A percentile compares a stretch with the other conserved stretches of the same genome.
These are phyloP conservation scores for Poicephalus gulielmi DNA, from an alignment of 2,113 vertebrate genomes.

Conservation along the genomic window DNA sequence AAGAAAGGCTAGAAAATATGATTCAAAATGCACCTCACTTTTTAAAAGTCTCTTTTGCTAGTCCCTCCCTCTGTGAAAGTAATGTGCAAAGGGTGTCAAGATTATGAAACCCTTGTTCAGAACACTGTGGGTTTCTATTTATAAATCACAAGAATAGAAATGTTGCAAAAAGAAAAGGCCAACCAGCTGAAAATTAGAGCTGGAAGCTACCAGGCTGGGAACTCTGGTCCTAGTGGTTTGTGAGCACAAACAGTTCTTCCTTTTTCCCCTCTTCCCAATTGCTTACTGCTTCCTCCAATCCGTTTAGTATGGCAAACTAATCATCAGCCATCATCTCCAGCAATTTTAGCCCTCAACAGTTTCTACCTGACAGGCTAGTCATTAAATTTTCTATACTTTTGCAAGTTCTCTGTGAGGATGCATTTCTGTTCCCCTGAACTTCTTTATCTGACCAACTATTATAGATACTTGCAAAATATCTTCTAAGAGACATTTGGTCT, in stretches of 20 bases:
- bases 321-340: background rate
- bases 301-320: background rate
- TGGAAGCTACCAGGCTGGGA: background rate
- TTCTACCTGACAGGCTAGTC: background rate
- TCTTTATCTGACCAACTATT: background rate
- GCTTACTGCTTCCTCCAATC: background rate
- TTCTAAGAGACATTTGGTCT: background rate
- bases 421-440: background rate
- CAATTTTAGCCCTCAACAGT: background rate
- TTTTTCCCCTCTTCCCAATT: background rate
- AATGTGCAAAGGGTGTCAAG: background rate
- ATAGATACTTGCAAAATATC: slow-evolving; percentile 5
- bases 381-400: background rate
- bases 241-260: background rate
- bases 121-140: background rate
- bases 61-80: background rate
- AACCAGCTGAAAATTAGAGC: background rate
- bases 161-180: background rate
- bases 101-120: background rate
- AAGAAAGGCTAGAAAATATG: background rate
- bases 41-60: background rate
- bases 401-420: background rate
- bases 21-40: background rate
- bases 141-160: background rate
- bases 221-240: background rate